These are phyloP conservation scores for Drosophila pseudoobscura DNA, from an alignment of 1,140 invertebrate species.

Conservation along the genomic window DNA sequence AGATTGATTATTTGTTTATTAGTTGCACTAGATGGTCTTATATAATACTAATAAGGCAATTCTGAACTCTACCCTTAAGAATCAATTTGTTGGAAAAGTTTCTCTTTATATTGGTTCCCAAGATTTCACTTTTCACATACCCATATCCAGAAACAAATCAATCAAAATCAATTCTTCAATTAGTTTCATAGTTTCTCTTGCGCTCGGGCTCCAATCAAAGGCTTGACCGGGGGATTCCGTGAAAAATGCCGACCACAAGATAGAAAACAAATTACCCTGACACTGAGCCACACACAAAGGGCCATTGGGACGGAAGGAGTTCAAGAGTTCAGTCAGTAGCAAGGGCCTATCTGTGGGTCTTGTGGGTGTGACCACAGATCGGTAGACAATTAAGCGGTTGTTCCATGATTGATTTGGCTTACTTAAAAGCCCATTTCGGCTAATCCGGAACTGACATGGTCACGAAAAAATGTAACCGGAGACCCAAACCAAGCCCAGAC, in stretches of 20 bases:
- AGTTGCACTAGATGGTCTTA: slow-evolving; percentile 23
- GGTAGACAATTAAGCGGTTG: slow-evolving; percentile 62
- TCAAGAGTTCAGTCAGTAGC: slow-evolving; percentile 60
- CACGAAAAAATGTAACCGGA: slow-evolving; percentile 36
- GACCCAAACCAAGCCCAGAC: slow-evolving; percentile 28
- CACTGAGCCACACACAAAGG: slow-evolving; percentile 59
- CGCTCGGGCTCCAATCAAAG: slow-evolving; percentile 30
- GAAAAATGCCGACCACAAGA: slow-evolving; percentile 1
- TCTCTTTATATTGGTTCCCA: slow-evolving; percentile 4
- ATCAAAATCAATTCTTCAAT: slow-evolving; percentile 46
- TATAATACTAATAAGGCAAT: not conserved
- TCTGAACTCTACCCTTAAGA: too few species aligned
- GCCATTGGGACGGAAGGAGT: slow-evolving; percentile 22
- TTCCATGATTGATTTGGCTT: slow-evolving; percentile 79
- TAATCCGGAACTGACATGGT: slow-evolving; percentile 61
- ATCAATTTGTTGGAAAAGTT: not conserved
- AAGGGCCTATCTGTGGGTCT: slow-evolving; percentile 24
- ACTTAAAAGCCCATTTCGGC: slow-evolving; percentile 74
- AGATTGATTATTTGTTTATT: slow-evolving; percentile 29
- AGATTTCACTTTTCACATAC: slow-evolving; percentile 20
- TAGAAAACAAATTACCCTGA: slow-evolving; percentile 40
- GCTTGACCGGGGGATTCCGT: slow-evolving; percentile 28
- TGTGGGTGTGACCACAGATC: slow-evolving; percentile 47
- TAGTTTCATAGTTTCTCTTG: slow-evolving; percentile 39
- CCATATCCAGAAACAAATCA: slow-evolving; percentile 17